Percentiles rank a stretch among this genome's conserved stretches.
Evolutionary conservation across 2,113 vertebrate genomes (phyloP).

Genomic region (Anser cygnoides): DNA sequence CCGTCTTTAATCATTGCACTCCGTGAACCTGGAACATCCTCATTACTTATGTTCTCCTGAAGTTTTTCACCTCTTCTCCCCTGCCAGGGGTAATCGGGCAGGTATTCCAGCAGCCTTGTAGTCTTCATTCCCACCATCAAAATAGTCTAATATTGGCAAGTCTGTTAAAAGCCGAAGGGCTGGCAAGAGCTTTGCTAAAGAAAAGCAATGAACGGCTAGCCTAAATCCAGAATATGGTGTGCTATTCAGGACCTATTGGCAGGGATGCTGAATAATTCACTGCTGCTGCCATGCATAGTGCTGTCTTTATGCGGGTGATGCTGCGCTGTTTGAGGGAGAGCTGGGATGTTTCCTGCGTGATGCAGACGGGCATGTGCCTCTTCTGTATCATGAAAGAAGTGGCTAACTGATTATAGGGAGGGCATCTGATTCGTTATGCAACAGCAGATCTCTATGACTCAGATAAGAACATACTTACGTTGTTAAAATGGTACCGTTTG

Average conservation of each 20-base stretch:
- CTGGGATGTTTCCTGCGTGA: background rate
- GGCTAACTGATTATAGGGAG: background rate
- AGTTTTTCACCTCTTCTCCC: background rate
- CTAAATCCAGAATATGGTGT: accelerated
- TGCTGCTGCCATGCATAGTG: background rate
- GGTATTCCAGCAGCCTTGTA: background rate
- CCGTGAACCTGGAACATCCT: background rate
- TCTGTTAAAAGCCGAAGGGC: background rate
- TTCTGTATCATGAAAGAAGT: background rate
- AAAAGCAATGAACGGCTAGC: background rate
- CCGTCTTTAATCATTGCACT: background rate
- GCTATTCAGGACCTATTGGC: background rate
- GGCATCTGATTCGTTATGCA: background rate
- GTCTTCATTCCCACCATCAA: background rate
- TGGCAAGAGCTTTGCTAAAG: background rate
- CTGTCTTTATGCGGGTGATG: background rate
- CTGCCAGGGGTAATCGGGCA: background rate
- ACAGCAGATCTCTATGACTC: background rate
- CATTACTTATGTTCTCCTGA: background rate
- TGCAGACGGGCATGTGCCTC: background rate
- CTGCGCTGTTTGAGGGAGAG: background rate
- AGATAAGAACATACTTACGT: background rate
- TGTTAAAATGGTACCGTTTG: background rate
- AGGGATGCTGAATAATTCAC: background rate
- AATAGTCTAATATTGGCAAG: background rate